Evolutionary conservation across 2,113 vertebrate species (phyloP).

Genomic region (Aplodontia rufa): DNA sequence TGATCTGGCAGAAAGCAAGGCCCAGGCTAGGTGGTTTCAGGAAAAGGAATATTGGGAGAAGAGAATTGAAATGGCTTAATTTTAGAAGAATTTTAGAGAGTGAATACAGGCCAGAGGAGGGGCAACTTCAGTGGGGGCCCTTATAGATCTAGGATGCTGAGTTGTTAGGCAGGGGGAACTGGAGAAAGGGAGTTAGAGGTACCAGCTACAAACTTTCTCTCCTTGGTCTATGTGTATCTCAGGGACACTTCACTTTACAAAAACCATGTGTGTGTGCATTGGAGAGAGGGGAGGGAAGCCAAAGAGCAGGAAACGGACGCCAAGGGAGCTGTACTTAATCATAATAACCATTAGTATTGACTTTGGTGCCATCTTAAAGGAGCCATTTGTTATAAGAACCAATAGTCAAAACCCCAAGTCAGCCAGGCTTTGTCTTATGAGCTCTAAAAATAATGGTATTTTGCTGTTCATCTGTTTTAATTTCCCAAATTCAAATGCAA

Average conservation of each 20-base stretch:
- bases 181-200: not conserved
- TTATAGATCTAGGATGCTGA: not conserved
- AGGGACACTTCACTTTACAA: slow-evolving; percentile 38
- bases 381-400: slow-evolving; percentile 83
- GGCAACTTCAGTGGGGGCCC: not conserved
- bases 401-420: slow-evolving; percentile 79
- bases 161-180: not conserved
- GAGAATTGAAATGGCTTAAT: not conserved
- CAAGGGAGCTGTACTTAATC: slow-evolving; percentile 76
- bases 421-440: slow-evolving; percentile 80
- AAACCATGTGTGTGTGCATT: slow-evolving; percentile 26
- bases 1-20: not conserved
- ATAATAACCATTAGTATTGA: slow-evolving; percentile 84
- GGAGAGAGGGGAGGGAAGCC: slow-evolving; percentile 9
- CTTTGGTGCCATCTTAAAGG: slow-evolving; percentile 80
- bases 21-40: not conserved
- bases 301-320: slow-evolving; percentile 68
- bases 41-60: not conserved
- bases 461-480: slow-evolving; percentile 74
- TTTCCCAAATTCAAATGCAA: slow-evolving; percentile 75
- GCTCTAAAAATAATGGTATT: slow-evolving; percentile 72
- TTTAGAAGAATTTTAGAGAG: not conserved
- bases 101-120: not conserved
- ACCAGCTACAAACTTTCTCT: slow-evolving; percentile 29
- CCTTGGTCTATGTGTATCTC: slow-evolving; percentile 32